Base-by-base conservation (phyloP, 1,140 invertebrate species). In the Ectropis grisescens region DNA sequence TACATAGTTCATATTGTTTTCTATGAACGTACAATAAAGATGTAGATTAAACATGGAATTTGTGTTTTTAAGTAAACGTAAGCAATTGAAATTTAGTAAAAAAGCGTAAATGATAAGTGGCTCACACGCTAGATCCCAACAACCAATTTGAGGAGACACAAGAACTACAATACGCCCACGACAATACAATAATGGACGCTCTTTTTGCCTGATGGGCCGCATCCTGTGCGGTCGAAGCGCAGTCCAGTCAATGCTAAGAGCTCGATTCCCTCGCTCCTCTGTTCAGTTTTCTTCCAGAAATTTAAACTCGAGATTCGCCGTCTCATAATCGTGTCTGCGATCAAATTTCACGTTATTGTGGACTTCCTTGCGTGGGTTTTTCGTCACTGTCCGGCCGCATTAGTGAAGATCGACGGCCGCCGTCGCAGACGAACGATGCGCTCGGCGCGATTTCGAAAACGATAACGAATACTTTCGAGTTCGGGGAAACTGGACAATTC, bases 141-240 rank as follows among this genome's bases (percentile, higher is more conserved):
- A 23, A 37, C 44, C 60, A 56, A 66, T 64, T 53, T 55, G 43
- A 67, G 55, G 58, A 75, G 66, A 65, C 53, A 55, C 58, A 48
- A 51, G 51, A 50, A 59, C 54, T 62, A 70, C 70, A 53, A 68
- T 66, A 79, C 69, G 56, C 66, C 68, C 65, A 75, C 71, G 71
- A 74, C 71, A 80, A 76, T 75, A 71, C 68, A 64, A 69, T 76
- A 76, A 80, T 80, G 66, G 67, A 37, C 59, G 71, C 60, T 68
- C 61, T 64, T 62, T n/a, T 65, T 58, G 59, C 58, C 69, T 76
- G 76, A 80, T 76, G 59, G 70, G 36, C 25, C 47, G 58, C 68
- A 76, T 80, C 75, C 75, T 76, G 75, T 51, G 47, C 53, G 43
- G 37, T 37, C 51, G 54, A 56, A 52, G 56, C 59, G 58, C 55